These are phyloP conservation scores for Triplophysa bombifrons DNA, from an alignment of 2,797 vertebrate species.

Conservation along the genomic window DNA sequence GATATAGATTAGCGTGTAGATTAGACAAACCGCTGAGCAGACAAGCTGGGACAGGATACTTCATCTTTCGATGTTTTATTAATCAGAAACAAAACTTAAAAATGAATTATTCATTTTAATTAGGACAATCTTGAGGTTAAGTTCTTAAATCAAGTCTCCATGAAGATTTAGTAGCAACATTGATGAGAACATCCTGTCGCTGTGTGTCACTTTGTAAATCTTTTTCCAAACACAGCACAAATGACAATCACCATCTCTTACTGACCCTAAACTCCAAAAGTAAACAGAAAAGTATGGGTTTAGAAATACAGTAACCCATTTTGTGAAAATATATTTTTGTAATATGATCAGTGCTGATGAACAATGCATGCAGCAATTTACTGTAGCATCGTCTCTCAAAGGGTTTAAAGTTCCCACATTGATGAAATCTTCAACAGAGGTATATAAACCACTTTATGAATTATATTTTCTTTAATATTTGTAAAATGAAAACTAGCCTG, in stretches of 20 bases:
- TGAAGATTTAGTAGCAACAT: not conserved
- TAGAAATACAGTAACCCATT: not conserved
- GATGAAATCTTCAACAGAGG: not conserved
- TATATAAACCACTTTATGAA: too few species aligned
- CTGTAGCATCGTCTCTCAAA: not conserved
- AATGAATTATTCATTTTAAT: slow-evolving; percentile 15
- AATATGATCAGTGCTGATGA: not conserved
- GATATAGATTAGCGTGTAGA: not conserved
- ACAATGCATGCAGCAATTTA: not conserved
- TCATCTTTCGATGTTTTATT: slow-evolving; percentile 30
- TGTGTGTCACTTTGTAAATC: not conserved
- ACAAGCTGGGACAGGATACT: not conserved
- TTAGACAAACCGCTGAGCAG: not conserved
- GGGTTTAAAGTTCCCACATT: not conserved
- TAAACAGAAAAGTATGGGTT: not conserved
- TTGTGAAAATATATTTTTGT: not conserved
- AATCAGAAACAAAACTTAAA: not conserved
- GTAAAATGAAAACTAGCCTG: not conserved
- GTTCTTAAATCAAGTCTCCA: not conserved
- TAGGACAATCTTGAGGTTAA: not conserved
- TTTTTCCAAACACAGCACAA: not conserved
- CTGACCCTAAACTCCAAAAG: not conserved
- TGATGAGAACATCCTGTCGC: not conserved
- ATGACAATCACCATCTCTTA: not conserved
- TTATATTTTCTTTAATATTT: not conserved